Evolutionary conservation across 2,797 vertebrate species (phyloP).

Genomic region (Garrulus glandarius): DNA sequence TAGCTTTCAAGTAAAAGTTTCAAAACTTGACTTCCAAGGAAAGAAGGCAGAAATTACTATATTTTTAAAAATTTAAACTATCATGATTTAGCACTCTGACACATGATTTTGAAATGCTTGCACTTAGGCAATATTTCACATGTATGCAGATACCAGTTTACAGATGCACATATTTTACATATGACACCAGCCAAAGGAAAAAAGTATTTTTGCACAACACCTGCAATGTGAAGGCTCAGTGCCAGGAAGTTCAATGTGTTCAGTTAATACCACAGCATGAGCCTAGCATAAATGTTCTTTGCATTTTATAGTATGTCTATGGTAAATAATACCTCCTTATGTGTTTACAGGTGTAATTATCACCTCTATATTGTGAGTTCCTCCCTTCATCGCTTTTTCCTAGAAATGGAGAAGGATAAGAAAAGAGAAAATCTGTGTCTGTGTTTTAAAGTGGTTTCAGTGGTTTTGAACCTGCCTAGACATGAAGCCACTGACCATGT

Average conservation of each 20-base stretch:
- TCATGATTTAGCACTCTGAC: not conserved
- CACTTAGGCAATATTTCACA: not conserved
- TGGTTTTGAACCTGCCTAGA: not conserved
- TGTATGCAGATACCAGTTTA: not conserved
- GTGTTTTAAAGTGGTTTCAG: not conserved
- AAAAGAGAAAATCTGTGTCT: not conserved
- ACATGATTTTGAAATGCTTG: not conserved
- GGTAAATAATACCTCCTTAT: not conserved
- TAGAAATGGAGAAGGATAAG: not conserved
- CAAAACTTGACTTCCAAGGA: not conserved
- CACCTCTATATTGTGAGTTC: not conserved
- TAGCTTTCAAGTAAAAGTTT: not conserved
- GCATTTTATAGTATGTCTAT: not conserved
- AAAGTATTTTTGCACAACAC: not conserved
- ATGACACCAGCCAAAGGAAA: not conserved
- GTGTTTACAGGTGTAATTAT: not conserved
- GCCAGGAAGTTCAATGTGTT: not conserved
- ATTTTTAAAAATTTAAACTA: not conserved
- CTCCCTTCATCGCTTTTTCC: not conserved
- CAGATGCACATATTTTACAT: not conserved
- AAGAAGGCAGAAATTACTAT: not conserved
- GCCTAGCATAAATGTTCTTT: not conserved
- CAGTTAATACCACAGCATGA: not conserved
- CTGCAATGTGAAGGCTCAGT: not conserved
- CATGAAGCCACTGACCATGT: not conserved